phyloP scores from a whole-genome alignment of 64 coral and sea anemone genomes.

The Montipora sp. region DNA sequence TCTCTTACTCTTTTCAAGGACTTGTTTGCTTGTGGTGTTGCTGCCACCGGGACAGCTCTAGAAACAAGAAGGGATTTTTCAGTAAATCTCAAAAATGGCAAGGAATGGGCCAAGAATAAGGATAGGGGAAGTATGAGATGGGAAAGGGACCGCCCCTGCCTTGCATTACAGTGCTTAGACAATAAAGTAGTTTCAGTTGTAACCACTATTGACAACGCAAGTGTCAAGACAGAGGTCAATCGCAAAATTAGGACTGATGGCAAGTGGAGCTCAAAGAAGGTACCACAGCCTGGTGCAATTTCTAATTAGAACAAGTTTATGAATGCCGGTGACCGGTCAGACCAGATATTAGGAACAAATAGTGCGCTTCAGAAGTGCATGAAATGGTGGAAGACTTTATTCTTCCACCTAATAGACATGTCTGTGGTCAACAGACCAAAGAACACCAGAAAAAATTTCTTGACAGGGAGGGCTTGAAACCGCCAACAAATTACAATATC shows the following conservation, averaged over 20 bases:
- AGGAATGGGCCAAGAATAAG: not conserved
- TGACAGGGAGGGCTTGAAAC: not conserved
- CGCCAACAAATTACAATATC: too few relatives aligned
- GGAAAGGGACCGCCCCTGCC: not conserved
- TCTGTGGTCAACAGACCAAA: not conserved
- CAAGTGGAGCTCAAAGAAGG: not conserved
- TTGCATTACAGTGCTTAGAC: conserved; percentile 43
- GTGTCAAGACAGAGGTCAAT: not conserved
- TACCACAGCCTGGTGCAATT: conserved; percentile 40
- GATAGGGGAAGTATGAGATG: conserved; percentile 51
- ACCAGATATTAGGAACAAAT: conserved; percentile 34
- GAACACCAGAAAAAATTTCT: not conserved
- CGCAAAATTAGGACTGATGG: conserved; percentile 4
- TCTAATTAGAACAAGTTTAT: conserved; percentile 47
- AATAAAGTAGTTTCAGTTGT: conserved; percentile 3
- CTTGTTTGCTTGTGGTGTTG: too few relatives aligned
- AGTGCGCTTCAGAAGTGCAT: conserved; percentile 11
- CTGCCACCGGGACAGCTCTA: too few relatives aligned
- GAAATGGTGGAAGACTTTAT: conserved; percentile 64
- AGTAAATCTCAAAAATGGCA: conserved; percentile 1
- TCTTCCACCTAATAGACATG: conserved; percentile 46
- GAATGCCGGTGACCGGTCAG: conserved; percentile 57
- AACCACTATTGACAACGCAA: conserved; percentile 2
- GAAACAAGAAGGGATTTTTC: too few relatives aligned
- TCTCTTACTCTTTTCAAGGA: too few relatives aligned